Evolutionary conservation across 2,113 vertebrate genomes (phyloP).

Genomic region (Actenoides hombroni): DNA sequence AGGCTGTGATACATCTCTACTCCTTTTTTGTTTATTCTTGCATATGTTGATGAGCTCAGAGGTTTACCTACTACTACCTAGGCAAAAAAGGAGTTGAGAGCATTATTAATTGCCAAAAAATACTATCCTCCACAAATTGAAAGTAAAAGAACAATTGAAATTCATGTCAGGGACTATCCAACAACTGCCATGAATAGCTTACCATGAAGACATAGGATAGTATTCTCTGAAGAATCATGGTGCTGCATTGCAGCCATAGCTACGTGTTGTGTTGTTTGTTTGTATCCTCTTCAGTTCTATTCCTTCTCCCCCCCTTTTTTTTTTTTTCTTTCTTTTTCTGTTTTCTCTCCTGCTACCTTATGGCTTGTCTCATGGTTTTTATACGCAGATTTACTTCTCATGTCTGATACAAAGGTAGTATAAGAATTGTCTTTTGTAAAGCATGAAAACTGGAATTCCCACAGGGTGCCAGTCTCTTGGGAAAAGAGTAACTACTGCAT

Average conservation of each 20-base stretch:
- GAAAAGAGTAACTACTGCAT: not conserved
- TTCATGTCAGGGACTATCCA: not conserved
- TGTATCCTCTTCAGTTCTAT: not conserved
- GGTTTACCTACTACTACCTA: not conserved
- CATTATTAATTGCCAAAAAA: not conserved
- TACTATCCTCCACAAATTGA: not conserved
- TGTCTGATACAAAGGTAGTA: not conserved
- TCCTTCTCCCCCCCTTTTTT: not conserved
- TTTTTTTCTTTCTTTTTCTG: not conserved
- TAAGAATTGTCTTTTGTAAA: not conserved
- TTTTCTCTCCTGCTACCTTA: not conserved
- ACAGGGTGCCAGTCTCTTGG: not conserved
- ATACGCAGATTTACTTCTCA: not conserved
- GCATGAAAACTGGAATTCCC: not conserved
- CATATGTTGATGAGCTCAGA: not conserved
- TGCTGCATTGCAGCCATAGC: not conserved
- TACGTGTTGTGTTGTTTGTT: not conserved
- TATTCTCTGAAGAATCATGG: fast-evolving
- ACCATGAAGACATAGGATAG: not conserved
- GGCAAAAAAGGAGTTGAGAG: not conserved
- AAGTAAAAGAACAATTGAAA: not conserved
- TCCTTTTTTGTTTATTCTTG: constrained; percentile 6
- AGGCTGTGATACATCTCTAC: not conserved
- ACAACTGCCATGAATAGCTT: not conserved
- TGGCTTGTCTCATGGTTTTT: not conserved